Evolutionary conservation across 2,888 invertebrate genomes (phyloP).

Genomic region (Agrilus biguttatus): DNA sequence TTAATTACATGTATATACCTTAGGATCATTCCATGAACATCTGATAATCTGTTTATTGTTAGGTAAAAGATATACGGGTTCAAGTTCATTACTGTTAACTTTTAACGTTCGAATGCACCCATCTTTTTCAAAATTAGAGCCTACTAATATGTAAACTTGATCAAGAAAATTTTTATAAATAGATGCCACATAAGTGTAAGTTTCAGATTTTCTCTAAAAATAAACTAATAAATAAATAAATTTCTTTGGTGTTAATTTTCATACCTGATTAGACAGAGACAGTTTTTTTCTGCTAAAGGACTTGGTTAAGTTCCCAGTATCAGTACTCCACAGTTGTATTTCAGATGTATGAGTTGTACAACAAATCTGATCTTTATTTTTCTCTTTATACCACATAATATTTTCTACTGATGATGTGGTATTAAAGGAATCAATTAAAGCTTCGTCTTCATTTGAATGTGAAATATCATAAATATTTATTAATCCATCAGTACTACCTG

Average conservation of each 20-base stretch:
- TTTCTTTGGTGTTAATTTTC: no score
- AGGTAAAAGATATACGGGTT: conserved; percentile 39
- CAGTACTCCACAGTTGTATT: conserved; percentile 52
- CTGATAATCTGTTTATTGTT: conserved; percentile 58
- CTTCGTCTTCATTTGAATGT: conserved; percentile 62
- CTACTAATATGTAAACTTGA: conserved; percentile 44
- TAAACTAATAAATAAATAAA: background rate
- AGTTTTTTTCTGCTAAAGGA: conserved; percentile 45
- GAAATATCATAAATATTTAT: conserved; percentile 71
- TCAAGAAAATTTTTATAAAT: conserved; percentile 36
- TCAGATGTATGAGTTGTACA: conserved; percentile 60
- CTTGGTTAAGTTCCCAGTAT: conserved; percentile 43
- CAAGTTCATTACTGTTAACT: conserved; percentile 34
- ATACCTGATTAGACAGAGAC: conserved; percentile 41
- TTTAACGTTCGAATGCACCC: conserved; percentile 38
- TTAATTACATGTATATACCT: conserved; percentile 6
- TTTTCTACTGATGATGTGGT: conserved; percentile 62
- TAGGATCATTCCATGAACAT: conserved; percentile 45
- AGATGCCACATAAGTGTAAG: conserved; percentile 50
- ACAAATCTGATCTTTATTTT: conserved; percentile 37
- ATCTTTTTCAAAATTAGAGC: conserved; percentile 47
- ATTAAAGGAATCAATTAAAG: conserved; percentile 61
- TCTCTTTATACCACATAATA: conserved; percentile 37
- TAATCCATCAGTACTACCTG: conserved; percentile 72
- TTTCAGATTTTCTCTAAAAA: conserved; percentile 42